These are phyloP conservation scores for Smittia sp. DNA, from an alignment of 2,888 invertebrate species.

Conservation along the genomic window DNA sequence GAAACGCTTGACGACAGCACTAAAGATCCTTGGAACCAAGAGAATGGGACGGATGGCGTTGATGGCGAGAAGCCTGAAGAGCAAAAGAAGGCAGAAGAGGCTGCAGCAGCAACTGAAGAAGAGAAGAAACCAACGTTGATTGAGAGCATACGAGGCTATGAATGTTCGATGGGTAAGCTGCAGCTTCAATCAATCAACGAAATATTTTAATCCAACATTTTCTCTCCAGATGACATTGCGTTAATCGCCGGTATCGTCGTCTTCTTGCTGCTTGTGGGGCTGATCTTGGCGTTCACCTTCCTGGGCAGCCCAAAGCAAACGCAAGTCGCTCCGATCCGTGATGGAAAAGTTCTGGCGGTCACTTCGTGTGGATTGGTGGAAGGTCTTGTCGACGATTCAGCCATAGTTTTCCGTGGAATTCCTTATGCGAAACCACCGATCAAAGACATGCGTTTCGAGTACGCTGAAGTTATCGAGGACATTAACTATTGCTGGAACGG, in stretches of 20 bases:
- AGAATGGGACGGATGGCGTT: slow-evolving; percentile 58
- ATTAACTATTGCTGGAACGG: slow-evolving; percentile 78
- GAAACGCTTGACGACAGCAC: slow-evolving; percentile 75
- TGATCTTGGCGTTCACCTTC: slow-evolving; percentile 64
- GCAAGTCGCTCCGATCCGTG: slow-evolving; percentile 63
- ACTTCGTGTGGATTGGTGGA: slow-evolving; percentile 77
- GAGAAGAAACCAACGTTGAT: slow-evolving; percentile 43
- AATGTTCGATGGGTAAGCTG: slow-evolving; percentile 62
- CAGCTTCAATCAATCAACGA: slow-evolving; percentile 10
- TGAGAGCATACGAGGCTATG: slow-evolving; percentile 56
- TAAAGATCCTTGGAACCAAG: slow-evolving; percentile 61
- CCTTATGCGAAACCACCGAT: slow-evolving; percentile 77
- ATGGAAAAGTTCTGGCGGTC: slow-evolving; percentile 69
- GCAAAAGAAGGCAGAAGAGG: slow-evolving; percentile 48
- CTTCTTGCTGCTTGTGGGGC: slow-evolving; percentile 61
- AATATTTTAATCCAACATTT: too few species aligned
- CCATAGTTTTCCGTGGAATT: slow-evolving; percentile 76
- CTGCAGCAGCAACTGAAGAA: slow-evolving; percentile 57
- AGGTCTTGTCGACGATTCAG: slow-evolving; percentile 74
- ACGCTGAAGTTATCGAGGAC: slow-evolving; percentile 64
- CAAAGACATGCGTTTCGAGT: slow-evolving; percentile 65
- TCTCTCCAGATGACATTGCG: slow-evolving; percentile 57
- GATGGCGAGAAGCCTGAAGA: slow-evolving; percentile 67
- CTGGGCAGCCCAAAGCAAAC: slow-evolving; percentile 58
- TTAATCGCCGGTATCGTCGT: slow-evolving; percentile 59